Conservation (phyloP, 2,888 invertebrate species). For the Drosophila suboccidentalis region DNA sequence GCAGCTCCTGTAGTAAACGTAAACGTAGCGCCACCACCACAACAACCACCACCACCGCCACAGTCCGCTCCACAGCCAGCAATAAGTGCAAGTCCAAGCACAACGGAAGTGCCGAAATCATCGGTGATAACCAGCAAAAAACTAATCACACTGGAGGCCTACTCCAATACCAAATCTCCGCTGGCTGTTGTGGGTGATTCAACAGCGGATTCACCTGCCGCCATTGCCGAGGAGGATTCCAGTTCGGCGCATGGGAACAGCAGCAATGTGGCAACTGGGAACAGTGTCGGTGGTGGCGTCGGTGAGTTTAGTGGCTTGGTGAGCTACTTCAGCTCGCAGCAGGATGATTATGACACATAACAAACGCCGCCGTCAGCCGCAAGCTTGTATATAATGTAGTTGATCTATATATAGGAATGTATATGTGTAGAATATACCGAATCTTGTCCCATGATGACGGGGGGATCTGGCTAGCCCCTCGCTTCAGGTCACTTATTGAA, state of each 20-base stretch:
- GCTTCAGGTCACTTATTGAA: conserved; percentile 51
- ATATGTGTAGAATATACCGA: conserved; percentile 36
- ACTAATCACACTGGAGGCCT: conserved; percentile 83
- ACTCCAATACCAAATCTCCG: conserved; percentile 79
- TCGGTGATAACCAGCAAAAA: conserved; percentile 79
- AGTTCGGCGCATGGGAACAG: conserved; percentile 81
- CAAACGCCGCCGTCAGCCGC: conserved; percentile 80
- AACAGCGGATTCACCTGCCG: conserved; percentile 76
- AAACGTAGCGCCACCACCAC: conserved; percentile 16
- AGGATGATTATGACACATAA: conserved; percentile 94
- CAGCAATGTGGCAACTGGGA: conserved; percentile 39
- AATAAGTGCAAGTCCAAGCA: conserved; percentile 18
- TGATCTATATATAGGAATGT: conserved; percentile 48
- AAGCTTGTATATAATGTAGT: conserved; percentile 68
- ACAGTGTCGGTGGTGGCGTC: conserved; percentile 52
- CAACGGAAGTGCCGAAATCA: conserved; percentile 61
- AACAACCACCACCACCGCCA: conserved; percentile 15
- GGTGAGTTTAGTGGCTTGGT: conserved; percentile 96
- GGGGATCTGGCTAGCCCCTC: conserved; percentile 26
- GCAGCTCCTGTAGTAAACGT: conserved; percentile 13
- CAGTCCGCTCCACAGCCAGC: conserved; percentile 13
- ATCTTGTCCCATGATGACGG: conserved; percentile 23
- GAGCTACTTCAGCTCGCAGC: conserved; percentile 96
- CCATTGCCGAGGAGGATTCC: conserved; percentile 74
- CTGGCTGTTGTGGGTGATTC: conserved; percentile 67